Base-by-base conservation (phyloP, 2,797 vertebrate genomes). In the Enteromius afrohamiltoni region DNA sequence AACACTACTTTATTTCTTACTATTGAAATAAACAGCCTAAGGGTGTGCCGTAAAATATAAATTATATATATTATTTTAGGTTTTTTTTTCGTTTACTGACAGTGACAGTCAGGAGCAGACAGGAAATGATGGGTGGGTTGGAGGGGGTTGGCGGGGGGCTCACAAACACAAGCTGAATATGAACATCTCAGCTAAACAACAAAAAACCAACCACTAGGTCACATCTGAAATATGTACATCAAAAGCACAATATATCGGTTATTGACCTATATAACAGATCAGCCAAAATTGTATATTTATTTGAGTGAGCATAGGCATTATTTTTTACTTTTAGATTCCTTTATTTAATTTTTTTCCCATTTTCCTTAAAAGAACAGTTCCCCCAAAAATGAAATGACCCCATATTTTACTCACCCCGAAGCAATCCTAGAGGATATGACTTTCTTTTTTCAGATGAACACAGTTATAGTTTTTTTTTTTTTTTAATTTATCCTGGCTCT, bases 1-100 rank as follows among this genome's bases (percentile, higher is more conserved):
- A 83, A 79, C 7, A 31, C 60, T 84, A 85, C 85, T 82, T 69
- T 65, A 58, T 86, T 79, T 70, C 58, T 81, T 69, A 65, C 78
- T 85, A 67, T 68, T 78, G 8, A 51, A 67, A 58, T 13, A 73
- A 80, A 26, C 21, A 77, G 31, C 47, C 42, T 51, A 42, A 31
- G 26, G 74, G 16, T 23, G 3, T 79, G 11, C 42, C 10, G 26
- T 62, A 51, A 47, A 79, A 65, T 65, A 65, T 78, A 26, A 78
- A 31, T 47, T 19, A 45, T 42, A 19, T 77, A 77, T 62, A 45
- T 60, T 64, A 42, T 77, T 42, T 55, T 19, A 76, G 16, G 9
- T 0, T 21, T 11, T 3, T 58, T 53, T 77, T n/a, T 1, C 53
- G 4, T 60, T 42, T 45, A 64, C 42, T 75, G 31, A 77, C 53